A percentile compares a stretch with the other conserved stretches of the same genome.
phyloP scores from a whole-genome alignment of 1,140 invertebrate species.

The Hypsibius dujardini region DNA sequence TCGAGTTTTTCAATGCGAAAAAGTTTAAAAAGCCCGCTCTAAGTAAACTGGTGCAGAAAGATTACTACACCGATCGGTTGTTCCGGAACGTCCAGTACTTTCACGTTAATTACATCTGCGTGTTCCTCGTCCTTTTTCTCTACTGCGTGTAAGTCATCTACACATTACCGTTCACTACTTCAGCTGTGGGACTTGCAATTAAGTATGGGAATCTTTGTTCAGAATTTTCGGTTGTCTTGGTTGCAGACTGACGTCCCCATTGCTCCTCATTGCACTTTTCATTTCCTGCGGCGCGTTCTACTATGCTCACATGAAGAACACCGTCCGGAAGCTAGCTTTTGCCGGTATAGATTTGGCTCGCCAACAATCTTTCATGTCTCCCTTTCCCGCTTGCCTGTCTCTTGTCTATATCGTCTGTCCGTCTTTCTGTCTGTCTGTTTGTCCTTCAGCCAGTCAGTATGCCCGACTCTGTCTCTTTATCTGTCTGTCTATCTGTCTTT shows the following conservation, averaged over 20 bases:
- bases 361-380: not conserved
- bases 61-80: slow-evolving; percentile 7
- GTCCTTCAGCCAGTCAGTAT: too few relatives aligned
- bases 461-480: too few relatives aligned
- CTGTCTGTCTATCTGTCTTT: not conserved
- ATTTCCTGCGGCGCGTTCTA: not conserved
- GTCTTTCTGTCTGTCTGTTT: too few relatives aligned
- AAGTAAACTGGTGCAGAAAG: not conserved
- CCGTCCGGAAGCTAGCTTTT: slow-evolving; percentile 6
- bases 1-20: slow-evolving; percentile 1
- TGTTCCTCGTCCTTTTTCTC: slow-evolving; percentile 5
- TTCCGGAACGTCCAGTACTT: slow-evolving; percentile 13
- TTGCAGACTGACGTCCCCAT: slow-evolving; percentile 13
- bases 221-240: too few relatives aligned
- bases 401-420: too few relatives aligned
- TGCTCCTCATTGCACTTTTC: slow-evolving; percentile 12
- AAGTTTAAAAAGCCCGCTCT: not conserved
- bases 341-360: not conserved
- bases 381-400: too few relatives aligned
- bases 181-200: not conserved
- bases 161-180: not conserved
- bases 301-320: slow-evolving; percentile 1
- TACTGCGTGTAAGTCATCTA: slow-evolving; percentile 10
- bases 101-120: slow-evolving; percentile 7
- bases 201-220: not conserved